A percentile compares a stretch with the other conserved stretches of the same genome.
phyloP scores from a whole-genome alignment of 2,797 vertebrate genomes.

The Macropus fuliginosus region DNA sequence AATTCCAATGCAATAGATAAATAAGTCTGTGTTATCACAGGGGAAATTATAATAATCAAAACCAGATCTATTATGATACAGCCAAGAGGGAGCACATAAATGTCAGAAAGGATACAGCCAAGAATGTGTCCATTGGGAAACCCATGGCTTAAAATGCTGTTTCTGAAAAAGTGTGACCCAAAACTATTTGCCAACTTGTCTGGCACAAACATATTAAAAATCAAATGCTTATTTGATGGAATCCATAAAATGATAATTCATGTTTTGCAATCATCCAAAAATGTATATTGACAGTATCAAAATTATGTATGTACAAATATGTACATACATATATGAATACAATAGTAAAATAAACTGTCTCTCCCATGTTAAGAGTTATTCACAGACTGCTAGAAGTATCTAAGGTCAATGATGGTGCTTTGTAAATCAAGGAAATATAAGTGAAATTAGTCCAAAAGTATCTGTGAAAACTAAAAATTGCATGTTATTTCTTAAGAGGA shows the following conservation, averaged over 20 bases:
- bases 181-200: not conserved
- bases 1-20: not conserved
- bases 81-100: not conserved
- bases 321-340: not conserved
- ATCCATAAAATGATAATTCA: not conserved
- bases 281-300: not conserved
- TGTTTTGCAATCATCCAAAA: not conserved
- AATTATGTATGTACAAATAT: not conserved
- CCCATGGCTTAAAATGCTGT: not conserved
- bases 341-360: not conserved
- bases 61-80: not conserved
- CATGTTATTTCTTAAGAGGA: not conserved
- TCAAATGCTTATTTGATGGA: not conserved
- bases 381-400: not conserved
- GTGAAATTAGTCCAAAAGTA: not conserved
- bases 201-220: not conserved
- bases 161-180: not conserved
- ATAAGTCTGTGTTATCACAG: not conserved
- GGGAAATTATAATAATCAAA: not conserved
- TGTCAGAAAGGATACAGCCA: not conserved
- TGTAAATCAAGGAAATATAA: not conserved
- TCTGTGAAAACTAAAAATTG: not conserved
- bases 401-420: not conserved
- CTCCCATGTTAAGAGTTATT: not conserved
- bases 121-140: not conserved